phyloP scores from a whole-genome alignment of 2,113 vertebrate genomes.

The Trinectes maculatus region DNA sequence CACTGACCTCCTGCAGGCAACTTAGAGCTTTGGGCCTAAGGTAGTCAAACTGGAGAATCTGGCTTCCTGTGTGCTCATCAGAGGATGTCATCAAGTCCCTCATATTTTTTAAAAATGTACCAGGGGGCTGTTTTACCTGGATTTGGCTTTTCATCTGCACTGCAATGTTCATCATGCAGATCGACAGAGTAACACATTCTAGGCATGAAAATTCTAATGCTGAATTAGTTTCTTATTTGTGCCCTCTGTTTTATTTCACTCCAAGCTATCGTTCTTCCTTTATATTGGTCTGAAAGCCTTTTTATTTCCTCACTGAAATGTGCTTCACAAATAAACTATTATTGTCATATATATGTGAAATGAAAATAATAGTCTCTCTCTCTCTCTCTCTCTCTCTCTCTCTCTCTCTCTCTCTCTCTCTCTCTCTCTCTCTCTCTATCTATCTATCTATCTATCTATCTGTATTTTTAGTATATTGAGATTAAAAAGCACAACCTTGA shows the following conservation, averaged over 20 bases:
- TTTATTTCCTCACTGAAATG: background rate
- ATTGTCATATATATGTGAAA: too few relatives aligned
- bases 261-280: too few relatives aligned
- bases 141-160: slow-evolving; percentile 6
- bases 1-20: slow-evolving; percentile 58
- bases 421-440: too few relatives aligned
- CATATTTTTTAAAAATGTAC: too few relatives aligned
- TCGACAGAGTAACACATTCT: background rate
- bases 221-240: too few relatives aligned
- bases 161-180: background rate
- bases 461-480: too few relatives aligned
- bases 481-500: background rate
- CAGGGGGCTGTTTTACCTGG: slow-evolving; percentile 2
- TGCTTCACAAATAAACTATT: background rate
- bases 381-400: too few relatives aligned
- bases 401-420: too few relatives aligned
- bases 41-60: slow-evolving; percentile 55
- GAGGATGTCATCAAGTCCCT: too few relatives aligned
- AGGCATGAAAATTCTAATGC: too few relatives aligned
- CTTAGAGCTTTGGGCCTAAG: slow-evolving; percentile 61
- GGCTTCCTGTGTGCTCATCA: slow-evolving; percentile 22
- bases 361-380: too few relatives aligned
- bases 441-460: too few relatives aligned
- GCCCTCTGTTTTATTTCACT: background rate
- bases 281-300: background rate